Evolutionary conservation across 2,113 vertebrate species (phyloP).

Genomic region (Tupaia tana): DNA sequence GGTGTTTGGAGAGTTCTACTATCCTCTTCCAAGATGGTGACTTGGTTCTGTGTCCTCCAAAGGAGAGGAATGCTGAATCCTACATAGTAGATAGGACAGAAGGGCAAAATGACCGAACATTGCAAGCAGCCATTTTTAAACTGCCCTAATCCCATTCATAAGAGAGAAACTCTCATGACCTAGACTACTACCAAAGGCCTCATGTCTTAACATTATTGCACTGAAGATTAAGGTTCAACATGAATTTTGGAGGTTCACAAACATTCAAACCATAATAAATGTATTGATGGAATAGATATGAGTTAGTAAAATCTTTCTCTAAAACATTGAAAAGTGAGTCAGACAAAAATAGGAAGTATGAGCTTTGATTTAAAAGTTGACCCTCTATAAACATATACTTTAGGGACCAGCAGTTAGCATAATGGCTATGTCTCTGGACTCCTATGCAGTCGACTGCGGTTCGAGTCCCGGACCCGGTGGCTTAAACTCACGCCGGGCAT

Average conservation of each 20-base stretch:
- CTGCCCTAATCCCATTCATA: neutral
- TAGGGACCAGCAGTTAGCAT: no score
- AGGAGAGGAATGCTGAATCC: fast-evolving
- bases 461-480: no score
- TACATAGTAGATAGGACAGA: neutral
- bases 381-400: neutral
- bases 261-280: neutral
- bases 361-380: neutral
- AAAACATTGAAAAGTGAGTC: neutral
- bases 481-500: no score
- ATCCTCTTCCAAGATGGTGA: neutral
- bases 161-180: fast-evolving
- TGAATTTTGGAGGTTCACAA: neutral
- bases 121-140: neutral
- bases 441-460: no score
- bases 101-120: neutral
- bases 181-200: neutral
- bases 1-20: no score
- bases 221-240: neutral
- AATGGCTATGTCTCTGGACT: no score
- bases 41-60: no score
- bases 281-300: neutral
- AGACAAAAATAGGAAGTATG: neutral
- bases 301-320: neutral
- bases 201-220: neutral